Conservation (phyloP, 2,797 vertebrate genomes). For the Macropus fuliginosus region DNA sequence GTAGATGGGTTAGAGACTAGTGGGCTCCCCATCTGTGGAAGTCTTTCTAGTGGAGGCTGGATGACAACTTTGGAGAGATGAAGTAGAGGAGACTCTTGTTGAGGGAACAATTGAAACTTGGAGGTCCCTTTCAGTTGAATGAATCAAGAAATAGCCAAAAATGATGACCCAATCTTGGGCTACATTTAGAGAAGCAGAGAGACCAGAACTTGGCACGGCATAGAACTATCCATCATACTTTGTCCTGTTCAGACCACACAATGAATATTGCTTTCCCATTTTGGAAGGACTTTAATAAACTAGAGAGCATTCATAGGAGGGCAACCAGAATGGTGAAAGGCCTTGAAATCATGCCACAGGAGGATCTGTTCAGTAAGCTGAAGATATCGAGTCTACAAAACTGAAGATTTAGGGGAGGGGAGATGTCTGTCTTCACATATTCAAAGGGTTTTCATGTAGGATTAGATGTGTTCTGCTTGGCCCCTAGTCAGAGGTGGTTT, state of each 20-base stretch:
- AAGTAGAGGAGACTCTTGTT: background rate
- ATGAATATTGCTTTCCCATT: background rate
- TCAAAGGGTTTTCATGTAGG: background rate
- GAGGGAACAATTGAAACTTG: background rate
- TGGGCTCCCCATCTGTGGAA: background rate
- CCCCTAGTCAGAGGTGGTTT: background rate
- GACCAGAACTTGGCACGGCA: background rate
- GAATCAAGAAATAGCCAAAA: background rate
- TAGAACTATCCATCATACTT: background rate
- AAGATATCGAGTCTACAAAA: background rate
- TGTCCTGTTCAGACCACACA: background rate
- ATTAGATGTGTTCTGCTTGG: background rate
- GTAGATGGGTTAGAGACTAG: background rate
- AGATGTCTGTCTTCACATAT: background rate
- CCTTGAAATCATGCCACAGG: background rate
- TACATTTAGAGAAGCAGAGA: background rate
- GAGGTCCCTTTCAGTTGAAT: background rate
- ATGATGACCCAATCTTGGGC: background rate
- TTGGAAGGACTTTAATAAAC: background rate
- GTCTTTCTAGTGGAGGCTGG: background rate
- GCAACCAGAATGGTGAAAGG: background rate
- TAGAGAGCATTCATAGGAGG: background rate
- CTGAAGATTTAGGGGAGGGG: background rate
- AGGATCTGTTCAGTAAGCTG: background rate
- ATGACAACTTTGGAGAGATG: background rate